Evolutionary conservation across 2,113 vertebrate species (phyloP).

Genomic region (Xerus inauris): DNA sequence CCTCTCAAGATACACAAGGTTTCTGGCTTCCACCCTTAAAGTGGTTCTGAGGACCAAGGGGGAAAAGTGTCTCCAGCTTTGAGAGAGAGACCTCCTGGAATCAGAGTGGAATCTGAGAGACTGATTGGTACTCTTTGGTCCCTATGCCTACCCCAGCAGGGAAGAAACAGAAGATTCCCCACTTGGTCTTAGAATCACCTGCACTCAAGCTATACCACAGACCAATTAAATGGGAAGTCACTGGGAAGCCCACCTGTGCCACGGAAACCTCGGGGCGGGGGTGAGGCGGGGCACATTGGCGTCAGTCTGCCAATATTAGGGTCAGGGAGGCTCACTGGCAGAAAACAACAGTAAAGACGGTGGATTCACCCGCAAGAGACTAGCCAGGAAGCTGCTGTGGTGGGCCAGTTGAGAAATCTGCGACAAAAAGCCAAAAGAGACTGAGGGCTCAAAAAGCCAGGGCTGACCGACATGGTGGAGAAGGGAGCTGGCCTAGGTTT

Average conservation of each 20-base stretch:
- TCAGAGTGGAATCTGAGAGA: not conserved
- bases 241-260: not conserved
- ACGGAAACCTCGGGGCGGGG: not conserved
- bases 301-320: no score
- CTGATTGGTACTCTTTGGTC: not conserved
- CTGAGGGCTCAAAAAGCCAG: no score
- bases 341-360: not conserved
- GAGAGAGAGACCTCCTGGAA: not conserved
- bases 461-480: not conserved
- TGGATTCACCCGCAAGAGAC: not conserved
- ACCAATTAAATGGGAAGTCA: not conserved
- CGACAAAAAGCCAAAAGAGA: not conserved
- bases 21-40: not conserved
- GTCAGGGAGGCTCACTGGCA: not conserved
- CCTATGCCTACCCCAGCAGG: not conserved
- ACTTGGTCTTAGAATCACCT: not conserved
- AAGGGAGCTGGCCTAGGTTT: no score
- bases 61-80: not conserved
- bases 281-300: accelerated
- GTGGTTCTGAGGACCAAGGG: not conserved
- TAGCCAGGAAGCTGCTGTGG: accelerated
- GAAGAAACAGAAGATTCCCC: not conserved
- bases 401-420: no score
- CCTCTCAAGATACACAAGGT: accelerated
- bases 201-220: no score